phyloP scores from a whole-genome alignment of 1,140 invertebrate species.

The Solenopsis fugax region DNA sequence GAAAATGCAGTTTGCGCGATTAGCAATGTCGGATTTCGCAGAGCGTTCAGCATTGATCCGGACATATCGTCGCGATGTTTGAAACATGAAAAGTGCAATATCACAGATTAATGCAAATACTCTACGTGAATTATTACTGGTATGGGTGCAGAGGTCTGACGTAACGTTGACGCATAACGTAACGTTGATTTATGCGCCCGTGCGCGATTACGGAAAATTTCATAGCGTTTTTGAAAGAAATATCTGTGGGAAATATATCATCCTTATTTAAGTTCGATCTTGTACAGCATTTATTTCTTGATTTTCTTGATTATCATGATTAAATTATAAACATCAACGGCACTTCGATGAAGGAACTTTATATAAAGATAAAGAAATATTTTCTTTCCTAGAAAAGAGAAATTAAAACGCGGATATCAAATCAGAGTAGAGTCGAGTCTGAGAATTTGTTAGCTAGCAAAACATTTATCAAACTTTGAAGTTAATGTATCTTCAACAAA shows the following conservation, averaged over 20 bases:
- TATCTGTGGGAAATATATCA: background rate
- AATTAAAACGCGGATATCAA: background rate
- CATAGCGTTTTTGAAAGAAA: background rate
- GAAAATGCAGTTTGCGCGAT: slow-evolving; percentile 27
- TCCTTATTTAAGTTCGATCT: background rate
- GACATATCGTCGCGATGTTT: background rate
- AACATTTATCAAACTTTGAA: background rate
- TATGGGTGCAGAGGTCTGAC: background rate
- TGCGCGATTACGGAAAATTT: background rate
- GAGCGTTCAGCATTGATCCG: slow-evolving; percentile 12
- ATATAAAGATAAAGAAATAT: background rate
- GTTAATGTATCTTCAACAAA: background rate
- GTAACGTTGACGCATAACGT: slow-evolving; percentile 32
- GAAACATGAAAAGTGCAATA: slow-evolving; percentile 14
- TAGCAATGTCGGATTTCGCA: slow-evolving; percentile 5
- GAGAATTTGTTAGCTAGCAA: background rate
- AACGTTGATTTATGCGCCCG: slow-evolving; percentile 37
- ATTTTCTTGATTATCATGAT: background rate
- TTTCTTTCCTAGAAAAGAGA: background rate
- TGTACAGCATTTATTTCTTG: background rate
- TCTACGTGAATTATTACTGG: slow-evolving; percentile 26
- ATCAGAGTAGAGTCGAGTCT: background rate
- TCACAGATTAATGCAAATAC: slow-evolving; percentile 30
- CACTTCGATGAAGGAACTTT: background rate
- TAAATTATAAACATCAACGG: background rate